Base-by-base conservation (phyloP, 2,888 invertebrate genomes). In the Xiphydria camelus region DNA sequence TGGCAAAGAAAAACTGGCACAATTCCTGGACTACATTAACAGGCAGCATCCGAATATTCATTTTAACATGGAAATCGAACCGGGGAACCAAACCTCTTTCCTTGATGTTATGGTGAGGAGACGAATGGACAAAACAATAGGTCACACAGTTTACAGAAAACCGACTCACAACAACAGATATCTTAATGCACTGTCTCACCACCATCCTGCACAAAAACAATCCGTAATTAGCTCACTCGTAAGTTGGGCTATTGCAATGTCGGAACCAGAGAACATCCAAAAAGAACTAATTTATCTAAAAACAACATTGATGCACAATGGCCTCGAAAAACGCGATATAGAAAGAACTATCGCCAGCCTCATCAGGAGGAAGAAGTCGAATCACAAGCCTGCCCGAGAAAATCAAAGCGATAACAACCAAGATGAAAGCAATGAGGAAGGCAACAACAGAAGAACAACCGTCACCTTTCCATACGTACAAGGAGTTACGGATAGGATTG, bases 31-130 rank as follows among this genome's bases (percentile, higher is more conserved):
- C 3, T 42, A 44, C 12, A 31, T 53, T 2, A 60, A 57, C 39
- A 22, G n/a, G 9, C 38, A 45, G 15, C 50, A 50, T 23, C 32
- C 22, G 1, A 45, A 33, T 9, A 54, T 57, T 3, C 14, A 50
- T 7, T 52, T 59, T 41, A 61, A 55, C 2, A 51, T 51, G 35
- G 51, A 58, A 35, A 38, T 29, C 6, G 57, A 62, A 49, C 12
- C 9, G 9, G 31, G 50, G 18, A 29, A 34, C 7, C 14, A 33
- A 21, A 34, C 57, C n/a, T 42, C 54, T n/a, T 57, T 53, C 32
- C 32, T 58, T 14, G 57, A 61, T 34, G 35, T 55, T 1, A 19
- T 53, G 19, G 25, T 53, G 4, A 46, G 36, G 4, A 42, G 33
- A 15, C 38, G 41, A 34, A 19, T 32, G 23, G 49, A 51, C 14